These are phyloP conservation scores for Mellilla xanthometata DNA, from an alignment of 2,888 invertebrate species.

Conservation along the genomic window DNA sequence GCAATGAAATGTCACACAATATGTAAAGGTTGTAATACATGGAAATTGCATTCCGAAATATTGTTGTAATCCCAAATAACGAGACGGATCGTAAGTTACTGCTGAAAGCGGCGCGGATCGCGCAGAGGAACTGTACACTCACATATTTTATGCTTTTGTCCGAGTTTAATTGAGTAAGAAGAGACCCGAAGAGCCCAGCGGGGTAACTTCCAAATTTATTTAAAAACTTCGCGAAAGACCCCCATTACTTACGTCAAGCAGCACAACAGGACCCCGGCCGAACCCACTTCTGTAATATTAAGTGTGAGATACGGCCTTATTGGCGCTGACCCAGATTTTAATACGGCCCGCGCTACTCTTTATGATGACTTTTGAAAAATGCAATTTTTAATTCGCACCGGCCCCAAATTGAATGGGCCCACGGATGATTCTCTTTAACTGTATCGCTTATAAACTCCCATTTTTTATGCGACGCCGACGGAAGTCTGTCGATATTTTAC, in stretches of 20 bases:
- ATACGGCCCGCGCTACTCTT: slow-evolving; percentile 65
- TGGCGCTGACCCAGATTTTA: slow-evolving; percentile 74
- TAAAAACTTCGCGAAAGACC: slow-evolving; percentile 66
- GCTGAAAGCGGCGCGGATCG: slow-evolving; percentile 50
- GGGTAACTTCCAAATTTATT: slow-evolving; percentile 77
- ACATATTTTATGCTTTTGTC: slow-evolving; percentile 79
- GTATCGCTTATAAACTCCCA: slow-evolving; percentile 76
- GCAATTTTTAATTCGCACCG: slow-evolving; percentile 74
- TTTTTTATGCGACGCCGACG: slow-evolving; percentile 71
- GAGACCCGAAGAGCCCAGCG: slow-evolving; percentile 68
- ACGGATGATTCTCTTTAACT: slow-evolving; percentile 69
- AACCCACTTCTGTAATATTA: slow-evolving; percentile 70
- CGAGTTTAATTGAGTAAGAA: slow-evolving; percentile 77
- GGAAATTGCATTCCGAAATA: slow-evolving; percentile 62
- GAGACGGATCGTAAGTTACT: slow-evolving; percentile 70
- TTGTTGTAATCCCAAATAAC: slow-evolving; percentile 73
- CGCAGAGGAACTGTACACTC: slow-evolving; percentile 69
- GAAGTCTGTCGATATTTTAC: slow-evolving; percentile 75
- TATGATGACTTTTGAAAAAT: slow-evolving; percentile 82
- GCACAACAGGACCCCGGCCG: slow-evolving; percentile 60
- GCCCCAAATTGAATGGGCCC: slow-evolving; percentile 53
- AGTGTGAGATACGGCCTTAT: slow-evolving; percentile 77
- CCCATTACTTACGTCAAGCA: slow-evolving; percentile 73
- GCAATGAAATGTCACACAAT: slow-evolving; percentile 33
- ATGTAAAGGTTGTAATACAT: slow-evolving; percentile 28